phyloP scores from a whole-genome alignment of 2,113 vertebrate genomes.

The Oryctolagus cuniculus region DNA sequence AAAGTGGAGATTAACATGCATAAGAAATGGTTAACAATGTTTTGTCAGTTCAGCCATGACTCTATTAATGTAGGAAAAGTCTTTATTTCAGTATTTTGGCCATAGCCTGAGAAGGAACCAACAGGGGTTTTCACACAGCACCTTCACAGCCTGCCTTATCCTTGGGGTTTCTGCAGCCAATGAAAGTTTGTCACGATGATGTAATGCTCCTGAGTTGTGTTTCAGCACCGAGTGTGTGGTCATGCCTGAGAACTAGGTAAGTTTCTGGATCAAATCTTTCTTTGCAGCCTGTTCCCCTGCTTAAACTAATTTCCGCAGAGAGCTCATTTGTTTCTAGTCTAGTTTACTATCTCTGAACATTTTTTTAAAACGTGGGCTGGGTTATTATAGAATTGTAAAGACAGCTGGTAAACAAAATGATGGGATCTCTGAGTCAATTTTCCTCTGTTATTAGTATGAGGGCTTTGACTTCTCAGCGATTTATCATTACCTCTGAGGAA shows the following conservation, averaged over 20 bases:
- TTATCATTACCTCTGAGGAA: conserved; percentile 69
- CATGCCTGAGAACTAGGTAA: conserved; percentile 85
- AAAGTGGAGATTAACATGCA: conserved; percentile 12
- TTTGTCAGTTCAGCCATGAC: conserved; percentile 12
- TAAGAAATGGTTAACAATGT: conserved; percentile 77
- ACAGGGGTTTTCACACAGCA: conserved; percentile 78
- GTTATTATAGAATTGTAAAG: conserved; percentile 81
- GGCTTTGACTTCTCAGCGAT: conserved; percentile 73
- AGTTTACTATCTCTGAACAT: conserved; percentile 77
- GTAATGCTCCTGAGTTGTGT: conserved; percentile 84
- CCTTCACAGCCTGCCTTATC: conserved; percentile 81
- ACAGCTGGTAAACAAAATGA: conserved; percentile 85
- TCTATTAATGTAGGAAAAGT: conserved; percentile 37
- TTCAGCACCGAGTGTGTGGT: conserved; percentile 81
- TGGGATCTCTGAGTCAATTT: conserved; percentile 81
- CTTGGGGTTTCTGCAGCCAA: conserved; percentile 85
- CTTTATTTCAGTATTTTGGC: conserved; percentile 67
- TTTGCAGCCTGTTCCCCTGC: conserved; percentile 75
- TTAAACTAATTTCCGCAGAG: conserved; percentile 79
- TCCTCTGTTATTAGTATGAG: conserved; percentile 76
- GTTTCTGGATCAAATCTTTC: conserved; percentile 82
- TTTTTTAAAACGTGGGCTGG: conserved; percentile 72
- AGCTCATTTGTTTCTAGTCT: conserved; percentile 78
- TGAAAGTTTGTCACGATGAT: conserved; percentile 85
- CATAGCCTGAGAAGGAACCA: conserved; percentile 67